Base-by-base conservation (phyloP, 2,888 invertebrate species). In the Disparrhopalites patrizii region DNA sequence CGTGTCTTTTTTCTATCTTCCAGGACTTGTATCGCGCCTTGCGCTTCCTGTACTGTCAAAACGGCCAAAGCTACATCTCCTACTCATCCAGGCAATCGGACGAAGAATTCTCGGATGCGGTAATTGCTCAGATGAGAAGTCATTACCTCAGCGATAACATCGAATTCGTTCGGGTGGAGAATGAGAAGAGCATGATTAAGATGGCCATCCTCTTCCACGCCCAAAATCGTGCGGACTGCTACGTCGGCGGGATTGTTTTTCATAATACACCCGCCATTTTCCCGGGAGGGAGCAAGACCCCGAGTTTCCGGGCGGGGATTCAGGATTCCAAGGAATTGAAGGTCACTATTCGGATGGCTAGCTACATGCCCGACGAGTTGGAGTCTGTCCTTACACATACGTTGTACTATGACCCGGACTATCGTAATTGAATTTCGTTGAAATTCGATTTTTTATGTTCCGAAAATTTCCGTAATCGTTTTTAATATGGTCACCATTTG, bases 191-290 rank as follows among this genome's bases (percentile, higher is more conserved):
- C 18, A 52, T 62, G 7, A 38, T 40, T 1, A 62, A 62, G 33
- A 23, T 36, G n/a, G 33, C 54, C 4, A 23, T 62, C 18, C n/a
- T 62, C 15, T n/a, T 54, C 27, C 62, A 62, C 20, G 38, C 33
- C 3, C 25, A 38, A 7, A 10, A 25, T 3, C 36, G n/a, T 25
- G 8, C 30, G 2, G 62, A 62, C 1, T 54, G 54, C 20, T 62
- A 62, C 20, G 10, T 62, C 18, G 62, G 62, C 13, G 62, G 62
- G 13, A 38, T 62, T 10, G 40, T 54, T 2, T 62, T 62, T 31
- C 23, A 27, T 13, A 54, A 54, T 28, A 3, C 54, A 7, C 47
- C 18, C 18, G 7, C 20, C 13, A 52, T 13, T 52, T 15, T 18
- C 13, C 40, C 40, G 13, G 13, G 3, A 7, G 13, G 15, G 4